Conservation (phyloP, 2,113 vertebrate genomes). For the Sterna hirundo region DNA sequence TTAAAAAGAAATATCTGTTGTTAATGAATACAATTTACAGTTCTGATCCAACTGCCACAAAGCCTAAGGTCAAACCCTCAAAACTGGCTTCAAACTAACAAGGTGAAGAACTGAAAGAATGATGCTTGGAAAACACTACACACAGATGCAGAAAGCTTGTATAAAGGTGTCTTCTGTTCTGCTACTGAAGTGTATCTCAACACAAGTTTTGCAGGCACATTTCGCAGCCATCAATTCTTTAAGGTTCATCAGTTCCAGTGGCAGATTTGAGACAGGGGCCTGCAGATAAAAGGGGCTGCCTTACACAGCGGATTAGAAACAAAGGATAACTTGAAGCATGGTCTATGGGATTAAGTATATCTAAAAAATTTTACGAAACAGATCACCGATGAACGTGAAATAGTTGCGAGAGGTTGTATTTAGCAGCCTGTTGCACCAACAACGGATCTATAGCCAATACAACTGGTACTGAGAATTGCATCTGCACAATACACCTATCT, state of each 20-base stretch:
- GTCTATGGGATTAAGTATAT: neutral
- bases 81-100: neutral
- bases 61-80: neutral
- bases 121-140: neutral
- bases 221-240: neutral
- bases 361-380: neutral
- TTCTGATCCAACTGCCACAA: neutral
- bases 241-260: conserved; percentile 26
- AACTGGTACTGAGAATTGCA: neutral
- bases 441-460: neutral
- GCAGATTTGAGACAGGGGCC: neutral
- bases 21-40: neutral
- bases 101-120: neutral
- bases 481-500: neutral
- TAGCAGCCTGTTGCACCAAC: neutral
- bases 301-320: conserved; percentile 13
- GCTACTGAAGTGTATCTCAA: neutral
- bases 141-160: neutral
- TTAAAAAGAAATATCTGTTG: neutral
- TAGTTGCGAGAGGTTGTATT: neutral
- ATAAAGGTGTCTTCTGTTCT: neutral
- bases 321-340: neutral
- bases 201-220: neutral
- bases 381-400: neutral
- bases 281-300: conserved; percentile 1